A percentile compares a stretch with the other conserved stretches of the same genome.
These are phyloP conservation scores for Masnerella sp. DNA, from an alignment of 2,888 invertebrate genomes.

Conservation along the genomic window DNA sequence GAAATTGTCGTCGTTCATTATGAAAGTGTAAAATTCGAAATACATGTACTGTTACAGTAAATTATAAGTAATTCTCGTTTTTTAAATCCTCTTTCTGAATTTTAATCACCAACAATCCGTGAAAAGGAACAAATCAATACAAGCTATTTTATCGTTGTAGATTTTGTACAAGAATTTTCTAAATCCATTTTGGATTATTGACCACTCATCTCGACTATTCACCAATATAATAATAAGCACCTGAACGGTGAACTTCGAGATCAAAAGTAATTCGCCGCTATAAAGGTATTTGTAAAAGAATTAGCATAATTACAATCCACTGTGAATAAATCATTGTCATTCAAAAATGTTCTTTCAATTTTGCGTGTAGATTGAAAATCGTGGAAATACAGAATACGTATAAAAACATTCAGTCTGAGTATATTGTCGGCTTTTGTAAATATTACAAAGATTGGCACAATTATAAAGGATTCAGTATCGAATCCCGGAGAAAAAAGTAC, in stretches of 20 bases:
- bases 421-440: constrained; percentile 19
- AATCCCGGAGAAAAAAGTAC: no score
- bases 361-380: no score
- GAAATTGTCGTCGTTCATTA: no score
- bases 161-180: constrained; percentile 28
- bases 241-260: constrained; percentile 26
- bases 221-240: constrained; percentile 23
- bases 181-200: constrained; percentile 33
- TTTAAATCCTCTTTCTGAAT: background rate
- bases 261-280: constrained; percentile 7
- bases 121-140: constrained; percentile 36
- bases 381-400: background rate
- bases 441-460: constrained; percentile 28
- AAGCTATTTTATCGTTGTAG: constrained; percentile 12
- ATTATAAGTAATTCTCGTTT: no score
- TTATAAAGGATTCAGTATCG: background rate
- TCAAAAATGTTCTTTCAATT: no score
- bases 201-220: constrained; percentile 2
- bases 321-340: background rate
- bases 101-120: background rate
- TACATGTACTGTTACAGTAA: no score
- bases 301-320: background rate
- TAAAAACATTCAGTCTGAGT: constrained; percentile 19
- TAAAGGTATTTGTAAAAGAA: no score
- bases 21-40: no score